phyloP scores from a whole-genome alignment of 2,797 vertebrate species.

The Characodon lateralis region DNA sequence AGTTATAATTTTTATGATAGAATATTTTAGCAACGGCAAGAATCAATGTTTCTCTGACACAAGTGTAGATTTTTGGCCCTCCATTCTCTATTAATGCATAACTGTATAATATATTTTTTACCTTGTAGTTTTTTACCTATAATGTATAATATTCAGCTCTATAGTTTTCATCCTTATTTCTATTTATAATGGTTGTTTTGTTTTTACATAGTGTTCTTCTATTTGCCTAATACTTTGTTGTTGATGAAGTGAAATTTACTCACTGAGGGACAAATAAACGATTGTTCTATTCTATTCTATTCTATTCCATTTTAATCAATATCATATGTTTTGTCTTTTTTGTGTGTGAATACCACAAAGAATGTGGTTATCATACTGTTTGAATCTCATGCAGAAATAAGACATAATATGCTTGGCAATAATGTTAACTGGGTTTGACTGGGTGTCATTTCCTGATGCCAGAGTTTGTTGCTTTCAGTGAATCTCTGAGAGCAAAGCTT shows the following conservation, averaged over 20 bases:
- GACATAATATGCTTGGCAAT: background rate
- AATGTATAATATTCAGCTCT: background rate
- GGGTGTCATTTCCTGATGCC: background rate
- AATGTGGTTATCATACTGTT: background rate
- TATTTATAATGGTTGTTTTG: background rate
- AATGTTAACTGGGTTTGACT: background rate
- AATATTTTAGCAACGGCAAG: background rate
- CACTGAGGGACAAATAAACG: background rate
- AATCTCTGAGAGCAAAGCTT: constrained; percentile 22
- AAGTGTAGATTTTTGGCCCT: background rate
- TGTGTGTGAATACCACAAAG: too few species aligned
- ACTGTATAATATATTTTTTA: background rate
- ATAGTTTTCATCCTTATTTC: background rate
- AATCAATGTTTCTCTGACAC: background rate
- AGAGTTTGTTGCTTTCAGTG: constrained; percentile 30
- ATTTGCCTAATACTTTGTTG: background rate
- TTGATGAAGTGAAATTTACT: background rate
- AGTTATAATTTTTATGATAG: background rate
- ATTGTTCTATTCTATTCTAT: background rate
- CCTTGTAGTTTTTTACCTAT: background rate
- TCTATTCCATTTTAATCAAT: too few species aligned
- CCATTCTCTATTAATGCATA: background rate
- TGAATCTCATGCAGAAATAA: background rate
- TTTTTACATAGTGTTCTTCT: background rate
- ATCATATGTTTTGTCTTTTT: too few species aligned